A percentile compares a stretch with the other conserved stretches of the same genome.
Conservation (phyloP, 1,140 invertebrate genomes). For the Branchinecta lynchi region DNA sequence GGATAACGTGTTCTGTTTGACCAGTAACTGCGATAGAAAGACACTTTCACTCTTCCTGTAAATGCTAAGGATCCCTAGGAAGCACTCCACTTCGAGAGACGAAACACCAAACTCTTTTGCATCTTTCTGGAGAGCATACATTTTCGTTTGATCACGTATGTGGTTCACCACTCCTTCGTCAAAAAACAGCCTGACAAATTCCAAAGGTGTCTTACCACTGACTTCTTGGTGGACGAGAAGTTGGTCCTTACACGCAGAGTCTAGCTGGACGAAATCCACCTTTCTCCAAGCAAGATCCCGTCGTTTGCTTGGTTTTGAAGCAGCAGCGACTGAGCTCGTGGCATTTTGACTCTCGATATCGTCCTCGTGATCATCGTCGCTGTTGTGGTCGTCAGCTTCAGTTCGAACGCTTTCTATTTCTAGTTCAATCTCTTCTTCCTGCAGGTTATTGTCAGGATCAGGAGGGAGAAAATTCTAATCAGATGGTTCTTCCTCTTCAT, state of each 20-base stretch:
- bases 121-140: not conserved
- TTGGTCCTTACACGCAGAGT: not conserved
- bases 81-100: not conserved
- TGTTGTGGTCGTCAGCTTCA: too few relatives aligned
- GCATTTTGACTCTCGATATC: too few relatives aligned
- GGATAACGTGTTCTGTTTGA: not conserved
- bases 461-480: too few relatives aligned
- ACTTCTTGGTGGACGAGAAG: not conserved
- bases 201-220: constrained; percentile 1
- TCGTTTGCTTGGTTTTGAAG: not conserved
- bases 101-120: constrained; percentile 4
- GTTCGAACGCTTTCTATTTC: too few relatives aligned
- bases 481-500: too few relatives aligned
- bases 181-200: constrained; percentile 12
- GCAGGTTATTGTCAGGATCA: too few relatives aligned
- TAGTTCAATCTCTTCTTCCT: too few relatives aligned
- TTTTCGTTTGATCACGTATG: constrained; percentile 4
- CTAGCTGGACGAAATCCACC: constrained; percentile 4
- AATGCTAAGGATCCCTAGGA: constrained; percentile 3
- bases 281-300: not conserved
- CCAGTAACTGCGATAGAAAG: not conserved
- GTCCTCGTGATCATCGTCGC: too few relatives aligned
- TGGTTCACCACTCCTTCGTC: not conserved
- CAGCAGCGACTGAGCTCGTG: too few relatives aligned
- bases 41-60: not conserved